A percentile compares a stretch with the other conserved stretches of the same genome.
Conservation (phyloP, 1,140 invertebrate species). For the Penaeus japonicus region DNA sequence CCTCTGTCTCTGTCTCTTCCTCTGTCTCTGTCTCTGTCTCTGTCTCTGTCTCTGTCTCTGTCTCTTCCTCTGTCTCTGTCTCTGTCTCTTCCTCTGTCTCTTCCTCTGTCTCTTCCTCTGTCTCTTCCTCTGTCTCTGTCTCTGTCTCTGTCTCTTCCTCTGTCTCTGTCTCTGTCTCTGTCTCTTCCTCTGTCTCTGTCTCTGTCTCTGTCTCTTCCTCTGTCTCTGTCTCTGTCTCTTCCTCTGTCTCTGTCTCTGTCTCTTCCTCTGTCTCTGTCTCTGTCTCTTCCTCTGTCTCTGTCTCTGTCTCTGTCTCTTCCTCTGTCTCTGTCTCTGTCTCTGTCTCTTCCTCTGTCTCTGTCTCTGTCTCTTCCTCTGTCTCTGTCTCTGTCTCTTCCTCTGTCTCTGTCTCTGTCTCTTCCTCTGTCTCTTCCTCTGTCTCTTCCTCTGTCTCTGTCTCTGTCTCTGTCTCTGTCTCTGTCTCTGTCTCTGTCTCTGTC, state of each 20-base stretch:
- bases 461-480: too few species aligned
- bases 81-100: slow-evolving; percentile 14
- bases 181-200: not conserved
- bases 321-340: not conserved
- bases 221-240: slow-evolving; percentile 17
- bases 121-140: not conserved
- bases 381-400: too few species aligned
- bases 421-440: too few species aligned
- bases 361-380: too few species aligned
- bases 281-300: not conserved
- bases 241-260: slow-evolving; percentile 10
- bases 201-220: not conserved
- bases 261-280: not conserved
- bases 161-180: slow-evolving; percentile 7
- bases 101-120: slow-evolving; percentile 1
- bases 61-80: slow-evolving; percentile 7
- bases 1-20: too few species aligned
- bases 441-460: too few species aligned
- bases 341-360: too few species aligned
- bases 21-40: too few species aligned
- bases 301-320: slow-evolving; percentile 7
- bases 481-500: too few species aligned
- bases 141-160: slow-evolving; percentile 9
- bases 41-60: not conserved
- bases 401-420: too few species aligned